phyloP scores from a whole-genome alignment of 2,888 invertebrate genomes.

The Timema podura region DNA sequence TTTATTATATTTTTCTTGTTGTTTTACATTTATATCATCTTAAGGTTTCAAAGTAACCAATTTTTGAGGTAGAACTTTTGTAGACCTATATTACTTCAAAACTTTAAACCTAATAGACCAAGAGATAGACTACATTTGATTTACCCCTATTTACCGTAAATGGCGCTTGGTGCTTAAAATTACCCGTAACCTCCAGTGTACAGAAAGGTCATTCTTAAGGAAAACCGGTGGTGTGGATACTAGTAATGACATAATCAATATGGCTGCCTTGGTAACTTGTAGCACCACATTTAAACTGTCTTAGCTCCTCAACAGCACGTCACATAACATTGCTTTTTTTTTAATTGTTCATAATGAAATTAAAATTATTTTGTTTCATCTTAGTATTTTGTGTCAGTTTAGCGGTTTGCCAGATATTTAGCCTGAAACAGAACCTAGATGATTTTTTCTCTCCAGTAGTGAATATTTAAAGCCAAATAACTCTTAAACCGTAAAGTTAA shows the following conservation, averaged over 20 bases:
- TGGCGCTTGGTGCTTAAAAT: not conserved
- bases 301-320: not conserved
- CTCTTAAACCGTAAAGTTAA: not conserved
- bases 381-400: not conserved
- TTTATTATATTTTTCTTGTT: too few species aligned
- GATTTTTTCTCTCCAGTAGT: not conserved
- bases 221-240: constrained; percentile 4
- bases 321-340: not conserved
- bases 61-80: too few species aligned
- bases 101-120: too few species aligned
- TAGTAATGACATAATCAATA: constrained; percentile 4
- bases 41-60: too few species aligned
- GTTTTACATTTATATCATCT: too few species aligned
- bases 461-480: constrained; percentile 11
- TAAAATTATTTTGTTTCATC: not conserved
- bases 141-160: not conserved
- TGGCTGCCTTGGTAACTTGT: not conserved
- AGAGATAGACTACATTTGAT: not conserved
- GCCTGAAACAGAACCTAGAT: not conserved
- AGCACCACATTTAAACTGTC: not conserved
- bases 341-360: constrained; percentile 3
- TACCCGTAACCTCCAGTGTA: constrained; percentile 8
- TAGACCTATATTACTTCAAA: too few species aligned
- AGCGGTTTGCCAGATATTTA: constrained; percentile 6
- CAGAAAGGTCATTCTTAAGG: constrained; percentile 8